Evolutionary conservation across 2,113 vertebrate genomes (phyloP), one percentile per base, ranked within the genome.

Genomic region (Arenaria interpres): DNA sequence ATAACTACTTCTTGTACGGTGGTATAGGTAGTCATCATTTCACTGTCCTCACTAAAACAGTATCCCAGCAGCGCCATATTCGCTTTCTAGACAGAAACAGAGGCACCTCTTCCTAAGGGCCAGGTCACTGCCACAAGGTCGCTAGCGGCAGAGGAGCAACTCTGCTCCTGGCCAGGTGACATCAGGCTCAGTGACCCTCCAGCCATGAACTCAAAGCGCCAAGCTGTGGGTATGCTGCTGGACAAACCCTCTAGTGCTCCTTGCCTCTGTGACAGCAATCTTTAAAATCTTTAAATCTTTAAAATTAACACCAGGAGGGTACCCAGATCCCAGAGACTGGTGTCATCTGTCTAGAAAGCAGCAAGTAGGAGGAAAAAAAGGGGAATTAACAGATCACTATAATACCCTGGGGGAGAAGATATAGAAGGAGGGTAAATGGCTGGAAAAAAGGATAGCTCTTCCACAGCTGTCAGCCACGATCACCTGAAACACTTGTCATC

Each of bases 181-280:
- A 18, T 27, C 17, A 37, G 63, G n/a, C 12, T 85, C 59, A 33
- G 71, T 45, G 41, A 57, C 53, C 16, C 24, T 71, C 41, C 22
- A 21, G 24, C 8, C 24, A 2, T 2, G 16, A 66, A 46, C 2
- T 0, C 14, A 10, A 60, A 80, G 53, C 23, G 23, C 23, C 48
- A n/a, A 72, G 48, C 20, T 45, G 32, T 35, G 7, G 8, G 22
- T 33, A 56, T 7, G 12, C 28, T 3, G 0, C 2, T 1, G 21
- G 18, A 32, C 21, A 89, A 81, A 67, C 18, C 24, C 33, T 56
- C 56, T 56, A 10, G 15, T 59, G 39, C 25, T 72, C 48, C 30
- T 59, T 63, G 39, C 60, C 62, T 66, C 46, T 64, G 62, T n/a
- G 74, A 57, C 32, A 43, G 56, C 15, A 27, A 43, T 24, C 53